Evolutionary conservation across 2,113 vertebrate genomes (phyloP).

Genomic region (Amia ocellicauda): DNA sequence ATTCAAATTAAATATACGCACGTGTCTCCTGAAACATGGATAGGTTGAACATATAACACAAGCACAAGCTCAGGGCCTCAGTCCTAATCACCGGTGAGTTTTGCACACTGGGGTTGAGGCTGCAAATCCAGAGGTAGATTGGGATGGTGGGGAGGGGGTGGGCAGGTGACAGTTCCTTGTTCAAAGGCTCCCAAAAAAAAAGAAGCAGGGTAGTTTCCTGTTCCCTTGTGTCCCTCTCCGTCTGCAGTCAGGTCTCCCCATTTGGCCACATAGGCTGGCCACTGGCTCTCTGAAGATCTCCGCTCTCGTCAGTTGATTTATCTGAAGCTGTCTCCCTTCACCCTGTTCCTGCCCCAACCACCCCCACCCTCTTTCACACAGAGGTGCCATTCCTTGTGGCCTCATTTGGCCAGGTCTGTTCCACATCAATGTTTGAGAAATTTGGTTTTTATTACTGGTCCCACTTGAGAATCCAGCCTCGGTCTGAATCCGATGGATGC

Average conservation of each 20-base stretch:
- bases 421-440: neutral
- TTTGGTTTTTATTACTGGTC: too few relatives aligned
- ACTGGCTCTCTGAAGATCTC: slow-evolving; percentile 17
- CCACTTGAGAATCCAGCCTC: too few relatives aligned
- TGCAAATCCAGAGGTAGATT: neutral
- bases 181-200: slow-evolving; percentile 2
- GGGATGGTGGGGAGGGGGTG: neutral
- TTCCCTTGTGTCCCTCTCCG: slow-evolving; percentile 34
- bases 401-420: neutral
- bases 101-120: too few relatives aligned
- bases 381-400: neutral
- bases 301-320: slow-evolving; percentile 43
- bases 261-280: slow-evolving; percentile 56
- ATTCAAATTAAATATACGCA: too few relatives aligned
- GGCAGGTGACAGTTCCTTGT: neutral
- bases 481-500: too few relatives aligned
- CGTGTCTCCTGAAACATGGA: too few relatives aligned
- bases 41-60: too few relatives aligned
- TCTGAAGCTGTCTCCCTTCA: slow-evolving; percentile 45
- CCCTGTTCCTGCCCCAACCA: slow-evolving; percentile 21
- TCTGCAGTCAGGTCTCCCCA: slow-evolving; percentile 61
- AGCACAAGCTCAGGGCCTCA: too few relatives aligned
- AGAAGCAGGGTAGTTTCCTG: slow-evolving; percentile 5
- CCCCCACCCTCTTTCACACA: neutral
- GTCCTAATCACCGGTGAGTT: too few relatives aligned